Percentiles rank a stretch among this genome's conserved stretches.
These are phyloP conservation scores for Drosophila azteca DNA, from an alignment of 1,140 invertebrate species.

Conservation along the genomic window DNA sequence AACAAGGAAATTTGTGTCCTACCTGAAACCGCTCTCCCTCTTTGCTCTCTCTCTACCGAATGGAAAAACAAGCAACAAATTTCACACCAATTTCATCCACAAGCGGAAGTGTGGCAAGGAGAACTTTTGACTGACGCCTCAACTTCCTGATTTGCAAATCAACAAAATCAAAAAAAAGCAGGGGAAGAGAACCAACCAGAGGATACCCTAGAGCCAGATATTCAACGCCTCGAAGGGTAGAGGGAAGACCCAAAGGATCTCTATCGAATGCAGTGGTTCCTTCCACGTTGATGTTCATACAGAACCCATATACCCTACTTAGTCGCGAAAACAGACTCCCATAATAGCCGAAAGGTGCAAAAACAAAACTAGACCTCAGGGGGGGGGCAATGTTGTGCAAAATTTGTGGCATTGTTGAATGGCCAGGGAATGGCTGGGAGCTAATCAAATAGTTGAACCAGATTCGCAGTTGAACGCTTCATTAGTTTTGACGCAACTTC, in stretches of 20 bases:
- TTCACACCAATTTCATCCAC: slow-evolving; percentile 44
- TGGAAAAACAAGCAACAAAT: slow-evolving; percentile 7
- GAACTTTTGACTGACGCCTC: slow-evolving; percentile 21
- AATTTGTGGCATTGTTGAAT: slow-evolving; percentile 22
- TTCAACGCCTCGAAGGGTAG: no score
- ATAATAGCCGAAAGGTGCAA: no score
- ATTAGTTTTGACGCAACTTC: slow-evolving; percentile 63
- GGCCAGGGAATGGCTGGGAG: slow-evolving; percentile 1
- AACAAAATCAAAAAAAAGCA: background rate
- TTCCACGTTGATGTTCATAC: no score
- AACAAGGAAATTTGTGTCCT: slow-evolving; percentile 34
- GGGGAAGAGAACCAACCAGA: background rate
- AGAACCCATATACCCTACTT: no score
- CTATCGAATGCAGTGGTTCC: no score
- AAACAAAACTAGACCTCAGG: background rate
- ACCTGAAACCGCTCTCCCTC: slow-evolving; percentile 17
- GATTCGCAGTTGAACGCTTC: slow-evolving; percentile 64
- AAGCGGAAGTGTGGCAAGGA: background rate
- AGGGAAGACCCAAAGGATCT: no score
- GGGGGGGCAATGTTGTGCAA: slow-evolving; percentile 16
- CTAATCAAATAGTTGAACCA: slow-evolving; percentile 63
- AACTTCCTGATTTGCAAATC: slow-evolving; percentile 29
- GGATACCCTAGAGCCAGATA: no score
- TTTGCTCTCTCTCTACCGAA: background rate
- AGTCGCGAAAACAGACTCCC: background rate